phyloP scores from a whole-genome alignment of 2,888 invertebrate species.

The Sinotaia quadrata region DNA sequence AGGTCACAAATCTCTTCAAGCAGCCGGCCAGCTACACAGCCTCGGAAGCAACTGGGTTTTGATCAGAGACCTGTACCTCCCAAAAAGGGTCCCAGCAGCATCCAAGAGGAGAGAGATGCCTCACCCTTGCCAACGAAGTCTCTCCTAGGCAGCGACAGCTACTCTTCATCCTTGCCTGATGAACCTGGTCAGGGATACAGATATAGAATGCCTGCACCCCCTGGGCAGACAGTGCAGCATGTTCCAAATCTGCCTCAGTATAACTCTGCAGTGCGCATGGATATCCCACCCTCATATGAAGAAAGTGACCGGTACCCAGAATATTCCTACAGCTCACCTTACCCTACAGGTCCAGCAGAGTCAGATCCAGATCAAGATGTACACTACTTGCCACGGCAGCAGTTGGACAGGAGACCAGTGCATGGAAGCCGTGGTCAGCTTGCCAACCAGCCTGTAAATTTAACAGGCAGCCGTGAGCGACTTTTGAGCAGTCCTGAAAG shows the following conservation, averaged over 20 bases:
- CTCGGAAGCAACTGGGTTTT: conserved; percentile 13
- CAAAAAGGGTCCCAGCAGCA: conserved; percentile 6
- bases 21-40: conserved; percentile 21
- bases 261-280: conserved; percentile 13
- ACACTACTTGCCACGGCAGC: conserved; percentile 13
- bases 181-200: background rate
- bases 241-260: conserved; percentile 17
- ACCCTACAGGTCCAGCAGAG: background rate
- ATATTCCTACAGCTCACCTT: conserved; percentile 5
- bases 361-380: conserved; percentile 21
- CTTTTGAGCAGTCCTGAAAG: conserved; percentile 25
- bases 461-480: background rate
- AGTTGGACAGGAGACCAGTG: conserved; percentile 11
- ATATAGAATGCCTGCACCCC: too few relatives aligned
- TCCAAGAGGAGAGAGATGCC: background rate
- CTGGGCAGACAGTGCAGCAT: background rate
- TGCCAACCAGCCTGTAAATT: conserved; percentile 11
- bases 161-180: background rate
- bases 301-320: conserved; percentile 1
- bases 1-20: conserved; percentile 4
- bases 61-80: conserved; percentile 17
- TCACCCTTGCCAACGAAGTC: background rate
- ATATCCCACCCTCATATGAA: conserved; percentile 17
- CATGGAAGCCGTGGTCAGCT: conserved; percentile 4
- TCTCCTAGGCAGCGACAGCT: background rate